Percentiles rank a stretch among this genome's conserved stretches.
Evolutionary conservation across 2,113 vertebrate species (phyloP).

Genomic region (Aptenodytes patagonicus): DNA sequence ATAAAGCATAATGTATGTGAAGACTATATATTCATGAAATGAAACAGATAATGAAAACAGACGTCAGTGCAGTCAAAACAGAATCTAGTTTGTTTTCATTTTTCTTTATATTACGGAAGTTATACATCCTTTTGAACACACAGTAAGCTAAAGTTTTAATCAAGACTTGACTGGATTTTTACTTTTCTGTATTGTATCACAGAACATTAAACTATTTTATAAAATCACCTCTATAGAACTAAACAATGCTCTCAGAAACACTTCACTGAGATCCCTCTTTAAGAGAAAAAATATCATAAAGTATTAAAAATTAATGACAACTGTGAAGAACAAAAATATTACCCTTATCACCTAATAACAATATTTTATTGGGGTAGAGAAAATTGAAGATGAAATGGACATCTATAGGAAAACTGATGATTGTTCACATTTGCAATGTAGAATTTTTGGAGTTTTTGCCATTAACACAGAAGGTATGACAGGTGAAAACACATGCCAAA

Average conservation of each 20-base stretch:
- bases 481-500: background rate
- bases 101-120: background rate
- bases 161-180: background rate
- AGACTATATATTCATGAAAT: background rate
- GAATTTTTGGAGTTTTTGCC: background rate
- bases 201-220: background rate
- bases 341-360: background rate
- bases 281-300: background rate
- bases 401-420: background rate
- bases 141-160: background rate
- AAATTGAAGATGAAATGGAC: background rate
- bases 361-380: background rate
- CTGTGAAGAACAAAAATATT: background rate
- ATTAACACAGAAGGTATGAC: background rate
- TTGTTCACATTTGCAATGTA: background rate
- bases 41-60: background rate
- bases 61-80: background rate
- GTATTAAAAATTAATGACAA: background rate
- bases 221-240: background rate
- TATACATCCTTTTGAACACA: background rate
- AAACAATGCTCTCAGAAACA: background rate
- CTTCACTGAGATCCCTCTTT: background rate
- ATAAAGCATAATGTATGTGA: background rate
- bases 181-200: background rate
- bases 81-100: background rate